These are phyloP conservation scores for Selenia dentaria DNA, from an alignment of 2,888 invertebrate species.

Conservation along the genomic window DNA sequence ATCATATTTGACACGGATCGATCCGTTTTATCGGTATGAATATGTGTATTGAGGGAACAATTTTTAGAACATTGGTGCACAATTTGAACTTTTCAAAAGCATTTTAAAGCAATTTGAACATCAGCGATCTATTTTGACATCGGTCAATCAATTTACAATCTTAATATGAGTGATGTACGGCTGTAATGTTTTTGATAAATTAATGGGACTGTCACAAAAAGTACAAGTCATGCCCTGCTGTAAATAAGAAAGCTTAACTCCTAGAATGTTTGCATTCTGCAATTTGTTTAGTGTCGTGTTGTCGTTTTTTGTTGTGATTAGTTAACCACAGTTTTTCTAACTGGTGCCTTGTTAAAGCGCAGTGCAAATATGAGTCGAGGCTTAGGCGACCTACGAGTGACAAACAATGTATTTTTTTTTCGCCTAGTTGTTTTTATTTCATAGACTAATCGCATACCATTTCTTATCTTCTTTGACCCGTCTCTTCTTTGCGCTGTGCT, in stretches of 20 bases:
- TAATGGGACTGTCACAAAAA: conserved; percentile 5
- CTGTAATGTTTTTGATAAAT: neutral
- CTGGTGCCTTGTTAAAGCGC: neutral
- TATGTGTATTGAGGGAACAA: too few relatives aligned
- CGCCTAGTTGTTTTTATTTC: too few relatives aligned
- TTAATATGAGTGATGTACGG: neutral
- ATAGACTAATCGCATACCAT: too few relatives aligned
- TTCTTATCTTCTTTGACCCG: neutral
- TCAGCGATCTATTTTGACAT: neutral
- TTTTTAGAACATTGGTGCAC: neutral
- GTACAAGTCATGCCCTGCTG: conserved; percentile 8
- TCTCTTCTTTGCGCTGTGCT: neutral
- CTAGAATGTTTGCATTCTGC: neutral
- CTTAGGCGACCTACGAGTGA: too few relatives aligned
- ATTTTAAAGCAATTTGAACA: neutral
- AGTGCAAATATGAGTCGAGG: neutral
- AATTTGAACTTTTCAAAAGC: neutral
- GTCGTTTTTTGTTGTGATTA: neutral
- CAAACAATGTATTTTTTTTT: too few relatives aligned
- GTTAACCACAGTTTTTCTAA: neutral
- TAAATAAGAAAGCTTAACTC: conserved; percentile 2
- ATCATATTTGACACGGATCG: too few relatives aligned
- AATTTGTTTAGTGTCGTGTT: neutral
- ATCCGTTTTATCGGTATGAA: too few relatives aligned
- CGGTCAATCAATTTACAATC: neutral